These are phyloP conservation scores for Enteromius afrohamiltoni DNA, from an alignment of 2,797 vertebrate species.

Conservation along the genomic window DNA sequence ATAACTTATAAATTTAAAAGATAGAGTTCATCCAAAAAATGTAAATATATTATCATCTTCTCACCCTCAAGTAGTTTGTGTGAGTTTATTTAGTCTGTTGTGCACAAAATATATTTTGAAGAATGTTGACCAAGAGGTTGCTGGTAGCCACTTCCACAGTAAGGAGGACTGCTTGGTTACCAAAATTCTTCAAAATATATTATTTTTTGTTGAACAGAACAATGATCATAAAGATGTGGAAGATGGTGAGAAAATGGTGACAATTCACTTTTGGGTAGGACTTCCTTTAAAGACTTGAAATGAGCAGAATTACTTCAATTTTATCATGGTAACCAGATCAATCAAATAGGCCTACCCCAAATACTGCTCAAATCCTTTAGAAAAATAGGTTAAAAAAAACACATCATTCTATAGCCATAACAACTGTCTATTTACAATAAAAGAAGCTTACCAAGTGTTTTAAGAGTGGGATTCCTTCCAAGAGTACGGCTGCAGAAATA, in stretches of 20 bases:
- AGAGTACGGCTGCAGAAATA: neutral
- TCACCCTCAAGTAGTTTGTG: neutral
- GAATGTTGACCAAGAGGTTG: neutral
- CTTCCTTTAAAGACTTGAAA: neutral
- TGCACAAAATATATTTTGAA: neutral
- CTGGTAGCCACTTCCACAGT: neutral
- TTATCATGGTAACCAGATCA: neutral
- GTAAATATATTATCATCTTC: neutral
- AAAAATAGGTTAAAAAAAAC: neutral
- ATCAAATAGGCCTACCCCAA: neutral
- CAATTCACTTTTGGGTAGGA: neutral
- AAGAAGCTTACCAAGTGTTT: slow-evolving; percentile 9
- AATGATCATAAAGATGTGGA: neutral
- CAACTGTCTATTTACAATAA: neutral
- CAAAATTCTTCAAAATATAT: neutral
- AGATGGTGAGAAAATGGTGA: neutral
- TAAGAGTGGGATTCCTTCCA: neutral
- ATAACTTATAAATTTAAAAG: neutral
- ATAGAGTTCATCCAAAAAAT: neutral
- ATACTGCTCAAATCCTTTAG: neutral
- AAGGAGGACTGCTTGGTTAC: neutral
- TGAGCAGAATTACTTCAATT: neutral
- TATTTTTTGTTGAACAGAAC: neutral
- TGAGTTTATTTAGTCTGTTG: neutral
- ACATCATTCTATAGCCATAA: neutral